Evolutionary conservation across 1,140 invertebrate species (phyloP).

Genomic region (Drosophila prosaltans): DNA sequence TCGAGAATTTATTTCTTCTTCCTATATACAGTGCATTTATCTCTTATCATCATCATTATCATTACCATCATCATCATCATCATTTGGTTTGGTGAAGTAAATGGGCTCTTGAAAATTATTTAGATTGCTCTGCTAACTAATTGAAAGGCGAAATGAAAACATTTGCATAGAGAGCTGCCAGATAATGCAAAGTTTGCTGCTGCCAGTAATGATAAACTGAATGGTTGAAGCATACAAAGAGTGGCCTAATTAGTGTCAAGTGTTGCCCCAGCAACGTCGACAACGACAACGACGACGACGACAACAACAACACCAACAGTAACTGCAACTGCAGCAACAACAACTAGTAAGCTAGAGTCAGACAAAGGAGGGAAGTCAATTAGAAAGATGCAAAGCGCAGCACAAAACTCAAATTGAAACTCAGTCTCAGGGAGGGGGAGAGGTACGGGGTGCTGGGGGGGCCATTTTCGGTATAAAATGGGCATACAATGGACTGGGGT

Average conservation of each 20-base stretch:
- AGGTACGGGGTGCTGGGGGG: background rate
- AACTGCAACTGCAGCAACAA: conserved; percentile 12
- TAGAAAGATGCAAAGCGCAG: conserved; percentile 74
- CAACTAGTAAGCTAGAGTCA: conserved; percentile 42
- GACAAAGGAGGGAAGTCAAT: conserved; percentile 79
- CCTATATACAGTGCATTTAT: conserved; percentile 56
- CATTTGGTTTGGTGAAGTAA: conserved; percentile 35
- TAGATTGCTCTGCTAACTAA: conserved; percentile 51
- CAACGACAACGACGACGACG: conserved; percentile 32
- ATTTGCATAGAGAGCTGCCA: conserved; percentile 60
- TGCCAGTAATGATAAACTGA: conserved; percentile 46
- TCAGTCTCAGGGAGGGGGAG: conserved; percentile 9
- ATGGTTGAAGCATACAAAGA: conserved; percentile 67
- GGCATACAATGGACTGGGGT: conserved; percentile 32
- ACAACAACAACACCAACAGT: conserved; percentile 16
- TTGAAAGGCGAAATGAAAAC: conserved; percentile 68
- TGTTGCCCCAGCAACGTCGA: conserved; percentile 66
- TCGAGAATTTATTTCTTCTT: conserved; percentile 60
- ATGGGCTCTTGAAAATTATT: conserved; percentile 70
- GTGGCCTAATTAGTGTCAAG: conserved; percentile 81
- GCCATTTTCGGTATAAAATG: conserved; percentile 2
- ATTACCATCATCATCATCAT: background rate
- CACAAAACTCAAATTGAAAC: conserved; percentile 35
- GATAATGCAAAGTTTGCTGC: conserved; percentile 61
- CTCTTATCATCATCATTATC: conserved; percentile 1